These are phyloP conservation scores for Corythornis madagascariensis DNA, from an alignment of 2,113 vertebrate genomes.

Conservation along the genomic window DNA sequence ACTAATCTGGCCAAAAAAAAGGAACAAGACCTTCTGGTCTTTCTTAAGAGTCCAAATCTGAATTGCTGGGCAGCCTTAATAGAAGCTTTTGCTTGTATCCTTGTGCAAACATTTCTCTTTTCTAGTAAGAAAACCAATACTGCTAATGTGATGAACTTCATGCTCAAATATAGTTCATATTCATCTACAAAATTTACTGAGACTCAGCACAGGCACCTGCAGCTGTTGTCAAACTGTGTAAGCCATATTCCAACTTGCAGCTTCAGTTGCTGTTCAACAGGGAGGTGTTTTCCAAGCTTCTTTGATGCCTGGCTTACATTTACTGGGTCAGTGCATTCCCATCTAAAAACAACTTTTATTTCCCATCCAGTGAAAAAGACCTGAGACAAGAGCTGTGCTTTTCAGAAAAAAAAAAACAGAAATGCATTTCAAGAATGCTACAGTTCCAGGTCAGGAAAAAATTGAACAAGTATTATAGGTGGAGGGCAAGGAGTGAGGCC, in stretches of 20 bases:
- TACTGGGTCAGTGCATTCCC: background rate
- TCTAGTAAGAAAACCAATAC: background rate
- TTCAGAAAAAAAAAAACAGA: background rate
- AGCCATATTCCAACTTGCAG: background rate
- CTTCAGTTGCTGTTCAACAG: background rate
- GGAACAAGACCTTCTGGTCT: constrained; percentile 3
- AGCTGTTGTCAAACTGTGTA: background rate
- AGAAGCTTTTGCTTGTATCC: background rate
- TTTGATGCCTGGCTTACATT: background rate
- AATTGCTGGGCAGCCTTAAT: background rate
- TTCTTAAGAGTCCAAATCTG: background rate
- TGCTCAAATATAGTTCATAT: background rate
- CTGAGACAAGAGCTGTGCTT: background rate
- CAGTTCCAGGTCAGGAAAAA: background rate
- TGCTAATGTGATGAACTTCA: background rate
- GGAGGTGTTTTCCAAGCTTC: background rate
- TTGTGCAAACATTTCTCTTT: constrained; percentile 8
- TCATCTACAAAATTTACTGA: background rate
- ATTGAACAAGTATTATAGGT: background rate
- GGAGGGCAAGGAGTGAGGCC: background rate
- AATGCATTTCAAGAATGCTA: background rate
- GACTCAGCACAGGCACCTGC: background rate
- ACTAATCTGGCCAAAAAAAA: background rate
- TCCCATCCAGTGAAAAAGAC: background rate
- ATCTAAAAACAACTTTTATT: background rate